A percentile compares a stretch with the other conserved stretches of the same genome.
These are phyloP conservation scores for Hirudinaria manillensis DNA, from an alignment of 2,888 invertebrate species.

Conservation along the genomic window DNA sequence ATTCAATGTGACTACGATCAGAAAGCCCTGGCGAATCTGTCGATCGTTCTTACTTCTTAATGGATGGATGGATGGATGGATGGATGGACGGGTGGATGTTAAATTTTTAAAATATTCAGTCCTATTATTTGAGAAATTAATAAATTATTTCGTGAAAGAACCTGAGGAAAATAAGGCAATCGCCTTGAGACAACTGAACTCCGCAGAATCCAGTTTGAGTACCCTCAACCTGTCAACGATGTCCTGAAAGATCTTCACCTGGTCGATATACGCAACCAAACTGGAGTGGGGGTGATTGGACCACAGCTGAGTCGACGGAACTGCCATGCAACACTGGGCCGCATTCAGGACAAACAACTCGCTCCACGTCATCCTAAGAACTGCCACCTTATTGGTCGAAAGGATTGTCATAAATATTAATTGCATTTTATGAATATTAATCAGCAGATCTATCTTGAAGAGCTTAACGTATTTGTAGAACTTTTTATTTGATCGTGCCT, in stretches of 20 bases:
- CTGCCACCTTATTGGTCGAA: slow-evolving; percentile 75
- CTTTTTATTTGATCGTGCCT: background rate
- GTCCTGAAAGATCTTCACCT: slow-evolving; percentile 28
- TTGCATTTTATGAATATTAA: too few relatives aligned
- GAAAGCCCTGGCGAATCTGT: slow-evolving; percentile 24
- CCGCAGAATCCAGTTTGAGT: slow-evolving; percentile 22
- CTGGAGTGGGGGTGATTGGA: slow-evolving; percentile 8
- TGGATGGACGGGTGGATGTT: too few relatives aligned
- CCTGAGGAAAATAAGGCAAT: slow-evolving; percentile 27
- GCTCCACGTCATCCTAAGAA: slow-evolving; percentile 89
- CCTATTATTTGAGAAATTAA: background rate
- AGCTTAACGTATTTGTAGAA: too few relatives aligned
- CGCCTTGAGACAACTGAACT: slow-evolving; percentile 29
- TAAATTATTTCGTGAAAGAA: background rate
- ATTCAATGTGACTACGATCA: slow-evolving; percentile 24
- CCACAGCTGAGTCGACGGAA: slow-evolving; percentile 9
- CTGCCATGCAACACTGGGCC: slow-evolving; percentile 59
- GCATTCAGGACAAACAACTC: slow-evolving; percentile 95
- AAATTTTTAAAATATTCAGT: too few relatives aligned
- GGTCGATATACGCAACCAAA: slow-evolving; percentile 18
- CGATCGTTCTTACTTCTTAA: too few relatives aligned
- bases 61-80: too few relatives aligned
- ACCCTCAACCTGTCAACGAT: slow-evolving; percentile 13
- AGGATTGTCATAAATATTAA: too few relatives aligned
- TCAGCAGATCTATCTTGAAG: too few relatives aligned